Evolutionary conservation across 1,140 invertebrate genomes (phyloP).

Genomic region (Caenorhabditis latens): DNA sequence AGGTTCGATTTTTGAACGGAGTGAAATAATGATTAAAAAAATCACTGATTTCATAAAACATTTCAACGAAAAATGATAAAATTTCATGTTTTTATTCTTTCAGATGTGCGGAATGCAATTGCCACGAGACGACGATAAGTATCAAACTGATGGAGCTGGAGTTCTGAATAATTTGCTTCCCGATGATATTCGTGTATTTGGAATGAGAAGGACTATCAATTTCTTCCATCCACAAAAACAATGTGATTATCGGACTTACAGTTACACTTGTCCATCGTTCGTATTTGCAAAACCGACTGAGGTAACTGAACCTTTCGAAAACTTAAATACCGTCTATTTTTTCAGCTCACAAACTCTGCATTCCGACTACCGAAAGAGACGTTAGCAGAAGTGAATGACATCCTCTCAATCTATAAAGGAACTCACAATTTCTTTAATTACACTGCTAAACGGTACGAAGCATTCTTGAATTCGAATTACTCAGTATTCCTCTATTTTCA

Average conservation of each 20-base stretch:
- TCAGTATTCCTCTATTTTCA: conserved; percentile 76
- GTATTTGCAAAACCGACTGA: conserved; percentile 84
- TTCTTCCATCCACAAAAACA: conserved; percentile 92
- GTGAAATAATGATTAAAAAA: too few species aligned
- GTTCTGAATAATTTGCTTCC: conserved; percentile 88
- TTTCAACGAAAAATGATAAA: too few species aligned
- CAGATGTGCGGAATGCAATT: conserved; percentile 81
- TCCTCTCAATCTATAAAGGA: conserved; percentile 86
- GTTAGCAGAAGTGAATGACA: conserved; percentile 82
- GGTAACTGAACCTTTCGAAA: not conserved
- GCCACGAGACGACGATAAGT: conserved; percentile 75
- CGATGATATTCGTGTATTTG: conserved; percentile 86
- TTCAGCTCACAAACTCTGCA: conserved; percentile 79
- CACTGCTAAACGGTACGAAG: conserved; percentile 88
- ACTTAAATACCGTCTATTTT: not conserved
- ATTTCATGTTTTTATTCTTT: conserved; percentile 70
- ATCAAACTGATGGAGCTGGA: conserved; percentile 80
- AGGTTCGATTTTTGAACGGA: conserved; percentile 81
- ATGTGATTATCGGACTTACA: conserved; percentile 91
- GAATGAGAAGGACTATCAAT: conserved; percentile 87
- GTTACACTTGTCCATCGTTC: conserved; percentile 91
- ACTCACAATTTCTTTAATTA: conserved; percentile 98
- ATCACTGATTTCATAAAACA: not conserved
- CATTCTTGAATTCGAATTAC: not conserved
- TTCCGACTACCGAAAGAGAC: conserved; percentile 82